Evolutionary conservation across 2,113 vertebrate genomes (phyloP).

Genomic region (Zapornia atra): DNA sequence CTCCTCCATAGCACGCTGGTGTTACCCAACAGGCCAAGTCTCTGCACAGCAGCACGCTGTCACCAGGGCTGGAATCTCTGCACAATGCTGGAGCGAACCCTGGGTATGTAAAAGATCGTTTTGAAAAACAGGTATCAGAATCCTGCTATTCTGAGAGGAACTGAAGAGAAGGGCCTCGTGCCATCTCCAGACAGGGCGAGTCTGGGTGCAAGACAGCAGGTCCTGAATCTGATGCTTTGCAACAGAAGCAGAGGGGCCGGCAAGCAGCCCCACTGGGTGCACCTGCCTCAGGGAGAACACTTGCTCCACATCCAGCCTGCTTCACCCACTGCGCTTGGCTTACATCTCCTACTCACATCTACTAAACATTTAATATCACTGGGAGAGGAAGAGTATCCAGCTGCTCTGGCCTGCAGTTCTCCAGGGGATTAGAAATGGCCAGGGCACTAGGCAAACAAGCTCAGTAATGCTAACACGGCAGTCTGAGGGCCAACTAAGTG

Average conservation of each 20-base stretch:
- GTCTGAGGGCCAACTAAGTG: background rate
- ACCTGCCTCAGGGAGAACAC: rapidly evolving
- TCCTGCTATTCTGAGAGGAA: rapidly evolving
- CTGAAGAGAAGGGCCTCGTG: background rate
- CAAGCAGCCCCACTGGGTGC: rapidly evolving
- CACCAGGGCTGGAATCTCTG: background rate
- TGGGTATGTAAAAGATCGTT: background rate
- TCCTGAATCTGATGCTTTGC: rapidly evolving
- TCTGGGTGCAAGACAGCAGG: rapidly evolving
- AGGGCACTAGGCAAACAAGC: background rate
- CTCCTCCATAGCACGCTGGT: background rate
- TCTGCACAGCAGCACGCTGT: background rate
- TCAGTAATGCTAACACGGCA: background rate
- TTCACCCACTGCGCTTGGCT: rapidly evolving
- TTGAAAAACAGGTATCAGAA: background rate
- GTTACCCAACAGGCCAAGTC: background rate
- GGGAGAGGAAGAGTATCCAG: background rate
- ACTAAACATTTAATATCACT: rapidly evolving
- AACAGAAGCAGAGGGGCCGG: background rate
- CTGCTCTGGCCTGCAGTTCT: background rate
- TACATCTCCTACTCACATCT: rapidly evolving
- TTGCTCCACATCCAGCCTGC: rapidly evolving
- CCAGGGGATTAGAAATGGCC: background rate
- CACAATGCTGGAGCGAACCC: rapidly evolving
- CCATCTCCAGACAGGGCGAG: background rate